Base-by-base conservation (phyloP, 2,888 invertebrate species). In the Drosophila helvetica region DNA sequence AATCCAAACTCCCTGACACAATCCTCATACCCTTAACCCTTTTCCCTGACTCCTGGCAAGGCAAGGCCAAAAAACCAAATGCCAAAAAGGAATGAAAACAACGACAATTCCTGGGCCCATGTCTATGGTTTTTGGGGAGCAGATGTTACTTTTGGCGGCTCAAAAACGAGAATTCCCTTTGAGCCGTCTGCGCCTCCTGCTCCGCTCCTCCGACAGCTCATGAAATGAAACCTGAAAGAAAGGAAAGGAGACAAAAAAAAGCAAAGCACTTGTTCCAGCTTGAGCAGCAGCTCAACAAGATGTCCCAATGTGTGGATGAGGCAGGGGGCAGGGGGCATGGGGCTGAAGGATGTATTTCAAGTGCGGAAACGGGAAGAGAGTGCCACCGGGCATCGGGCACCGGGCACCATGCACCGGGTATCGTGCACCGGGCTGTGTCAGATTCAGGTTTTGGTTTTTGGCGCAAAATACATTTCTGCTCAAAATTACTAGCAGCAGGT, bases 381-480 rank as follows among this genome's bases (percentile, higher is more conserved):
- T 27, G 42, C 56, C 7, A 66, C 61, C 22, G 30, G 64, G 38
- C 7, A 66, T 59, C 22, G 22, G 64, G 38, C 27, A 38, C 15
- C 6, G 50, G 42, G 42, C 17, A 46, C 38, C 30, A 18, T 12
- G 33, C 43, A 18, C 25, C 58, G 60, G 33, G 47, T 56, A 52
- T 71, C n/a, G 38, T 61, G 53, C 63, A 63, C 64, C 67, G 75
- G 73, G 67, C 78, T 79, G 78, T 68, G 70, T 62, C 73, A 72
- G 84, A 79, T 84, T 86, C 85, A 78, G 86, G 84, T 86, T 84
- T 78, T 78, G 76, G 63, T 77, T 81, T 65, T 84, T 85, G 81
- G 84, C 86, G 84, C 86, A 84, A 86, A 86, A 77, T 70, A 66
- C 50, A 27, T 75, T 25, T 76, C 60, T 71, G 78, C 81, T 86